Conservation (phyloP, 2,888 invertebrate genomes). For the Epirrhoe tristata region DNA sequence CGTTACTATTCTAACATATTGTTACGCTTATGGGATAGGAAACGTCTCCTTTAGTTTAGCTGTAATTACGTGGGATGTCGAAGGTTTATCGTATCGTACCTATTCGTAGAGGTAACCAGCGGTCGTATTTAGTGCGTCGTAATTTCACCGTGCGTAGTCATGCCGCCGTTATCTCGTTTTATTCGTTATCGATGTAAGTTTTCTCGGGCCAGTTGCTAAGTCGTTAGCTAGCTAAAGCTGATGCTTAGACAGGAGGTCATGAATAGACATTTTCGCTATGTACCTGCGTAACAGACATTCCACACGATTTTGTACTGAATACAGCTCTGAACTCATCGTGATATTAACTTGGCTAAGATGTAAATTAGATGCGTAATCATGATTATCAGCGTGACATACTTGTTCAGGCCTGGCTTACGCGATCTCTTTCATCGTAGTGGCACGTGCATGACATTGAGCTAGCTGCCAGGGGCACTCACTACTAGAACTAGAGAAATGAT, state of each 20-base stretch:
- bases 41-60: conserved; percentile 25
- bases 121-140: conserved; percentile 76
- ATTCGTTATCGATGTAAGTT: conserved; percentile 66
- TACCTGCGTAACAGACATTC: neutral
- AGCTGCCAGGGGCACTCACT: conserved; percentile 49
- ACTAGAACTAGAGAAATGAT: conserved; percentile 11
- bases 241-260: neutral
- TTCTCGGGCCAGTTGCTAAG: conserved; percentile 45
- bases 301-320: conserved; percentile 33
- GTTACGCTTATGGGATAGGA: conserved; percentile 10
- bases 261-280: neutral
- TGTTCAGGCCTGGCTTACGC: conserved; percentile 44
- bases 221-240: conserved; percentile 18
- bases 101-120: conserved; percentile 56
- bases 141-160: conserved; percentile 77
- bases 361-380: conserved; percentile 45
- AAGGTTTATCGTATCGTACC: conserved; percentile 44
- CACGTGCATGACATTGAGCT: conserved; percentile 71
- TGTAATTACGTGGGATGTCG: conserved; percentile 52
- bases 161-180: conserved; percentile 75
- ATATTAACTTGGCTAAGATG: conserved; percentile 46
- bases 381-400: conserved; percentile 47
- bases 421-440: conserved; percentile 49
- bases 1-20: neutral
- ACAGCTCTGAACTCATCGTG: conserved; percentile 47